Conservation (phyloP, 2,797 vertebrate species). For the Lepus oiostolus region DNA sequence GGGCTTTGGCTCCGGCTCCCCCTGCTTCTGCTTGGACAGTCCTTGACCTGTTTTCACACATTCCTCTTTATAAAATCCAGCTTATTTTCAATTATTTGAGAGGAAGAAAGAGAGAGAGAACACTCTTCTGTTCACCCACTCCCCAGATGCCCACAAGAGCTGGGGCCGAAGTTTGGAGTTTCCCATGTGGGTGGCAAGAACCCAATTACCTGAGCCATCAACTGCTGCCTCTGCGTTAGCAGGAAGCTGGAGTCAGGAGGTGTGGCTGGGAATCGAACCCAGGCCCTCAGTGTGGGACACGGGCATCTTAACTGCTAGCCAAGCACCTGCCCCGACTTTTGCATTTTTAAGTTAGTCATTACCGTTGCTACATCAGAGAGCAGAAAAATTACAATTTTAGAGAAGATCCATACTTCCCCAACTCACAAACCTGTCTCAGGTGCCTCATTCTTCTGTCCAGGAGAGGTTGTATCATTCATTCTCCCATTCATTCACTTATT, state of each 20-base stretch:
- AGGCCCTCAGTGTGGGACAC: no score
- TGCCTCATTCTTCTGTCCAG: not conserved
- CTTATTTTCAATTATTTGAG: not conserved
- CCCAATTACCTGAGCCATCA: no score
- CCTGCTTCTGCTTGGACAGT: not conserved
- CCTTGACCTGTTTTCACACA: not conserved
- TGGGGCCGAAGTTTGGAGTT: no score
- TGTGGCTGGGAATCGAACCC: no score
- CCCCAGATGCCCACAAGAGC: no score
- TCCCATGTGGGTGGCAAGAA: no score
- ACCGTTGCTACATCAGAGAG: not conserved
- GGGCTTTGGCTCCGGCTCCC: not conserved
- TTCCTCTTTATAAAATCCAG: not conserved
- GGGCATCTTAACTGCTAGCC: no score
- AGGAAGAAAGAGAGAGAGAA: no score
- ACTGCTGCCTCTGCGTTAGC: no score
- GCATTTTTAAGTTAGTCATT: not conserved
- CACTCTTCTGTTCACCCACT: no score
- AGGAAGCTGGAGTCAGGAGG: no score
- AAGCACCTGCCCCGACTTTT: not conserved
- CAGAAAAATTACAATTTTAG: not conserved
- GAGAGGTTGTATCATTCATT: not conserved
- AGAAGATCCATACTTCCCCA: not conserved
- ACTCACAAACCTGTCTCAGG: not conserved
- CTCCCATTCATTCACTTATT: constrained; percentile 36